Evolutionary conservation across 2,888 invertebrate genomes (phyloP).

Genomic region (Cantharis flavilabris): DNA sequence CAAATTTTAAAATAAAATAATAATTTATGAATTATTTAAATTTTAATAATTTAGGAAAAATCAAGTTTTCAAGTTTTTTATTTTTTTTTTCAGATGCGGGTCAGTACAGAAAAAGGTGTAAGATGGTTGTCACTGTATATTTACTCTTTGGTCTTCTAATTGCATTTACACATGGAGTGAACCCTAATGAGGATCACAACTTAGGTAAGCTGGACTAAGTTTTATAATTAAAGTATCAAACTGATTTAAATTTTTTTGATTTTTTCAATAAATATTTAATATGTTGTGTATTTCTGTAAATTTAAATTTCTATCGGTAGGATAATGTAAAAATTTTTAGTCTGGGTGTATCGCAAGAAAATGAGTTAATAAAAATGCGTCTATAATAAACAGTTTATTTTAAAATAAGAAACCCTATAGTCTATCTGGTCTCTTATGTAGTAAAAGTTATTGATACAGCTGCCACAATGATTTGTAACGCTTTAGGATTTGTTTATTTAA

Average conservation of each 20-base stretch:
- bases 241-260: too few species aligned
- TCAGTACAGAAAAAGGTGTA: slow-evolving; percentile 3
- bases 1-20: neutral
- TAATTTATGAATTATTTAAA: neutral
- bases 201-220: slow-evolving; percentile 14
- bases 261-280: too few species aligned
- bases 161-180: slow-evolving; percentile 11
- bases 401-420: neutral
- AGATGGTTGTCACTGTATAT: slow-evolving; percentile 17
- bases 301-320: neutral
- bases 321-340: neutral
- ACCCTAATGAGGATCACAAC: slow-evolving; percentile 21
- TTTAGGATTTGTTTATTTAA: neutral
- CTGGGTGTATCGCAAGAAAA: neutral
- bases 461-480: neutral
- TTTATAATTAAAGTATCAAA: neutral
- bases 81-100: slow-evolving; percentile 22
- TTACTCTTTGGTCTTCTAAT: slow-evolving; percentile 14
- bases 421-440: neutral
- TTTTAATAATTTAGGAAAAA: neutral
- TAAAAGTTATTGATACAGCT: neutral
- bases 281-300: too few species aligned
- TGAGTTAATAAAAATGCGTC: neutral
- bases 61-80: neutral
- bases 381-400: neutral